Percentiles rank a stretch among this genome's conserved stretches.
phyloP scores from a whole-genome alignment of 2,113 vertebrate genomes.

The Dunckerocampus dactyliophorus region DNA sequence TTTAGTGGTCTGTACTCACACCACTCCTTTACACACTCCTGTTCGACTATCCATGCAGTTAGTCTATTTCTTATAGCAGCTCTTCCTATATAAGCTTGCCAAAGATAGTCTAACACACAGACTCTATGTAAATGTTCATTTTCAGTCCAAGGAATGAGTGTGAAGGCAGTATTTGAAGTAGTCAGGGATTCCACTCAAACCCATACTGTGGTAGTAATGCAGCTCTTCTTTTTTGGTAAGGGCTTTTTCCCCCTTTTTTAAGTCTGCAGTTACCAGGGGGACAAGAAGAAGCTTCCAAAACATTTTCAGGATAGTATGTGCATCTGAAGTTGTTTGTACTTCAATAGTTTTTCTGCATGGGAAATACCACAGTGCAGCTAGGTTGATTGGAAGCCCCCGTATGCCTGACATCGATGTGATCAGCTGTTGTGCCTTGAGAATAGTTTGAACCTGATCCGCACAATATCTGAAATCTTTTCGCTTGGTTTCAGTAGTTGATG shows the following conservation, averaged over 20 bases:
- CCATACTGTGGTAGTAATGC: conserved; percentile 55
- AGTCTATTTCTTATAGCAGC: conserved; percentile 78
- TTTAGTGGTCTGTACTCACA: conserved; percentile 36
- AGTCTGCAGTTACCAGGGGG: conserved; percentile 28
- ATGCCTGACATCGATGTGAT: conserved; percentile 89
- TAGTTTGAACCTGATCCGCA: conserved; percentile 90
- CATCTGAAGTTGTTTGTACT: conserved; percentile 44
- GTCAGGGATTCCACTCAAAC: conserved; percentile 53
- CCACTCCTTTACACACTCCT: conserved; percentile 45
- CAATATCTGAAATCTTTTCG: conserved; percentile 50
- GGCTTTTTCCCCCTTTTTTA: conserved; percentile 52
- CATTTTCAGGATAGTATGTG: conserved; percentile 34
- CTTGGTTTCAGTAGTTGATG: conserved; percentile 13
- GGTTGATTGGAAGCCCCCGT: conserved; percentile 63
- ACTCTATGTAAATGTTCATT: conserved; percentile 79
- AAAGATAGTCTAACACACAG: conserved; percentile 89
- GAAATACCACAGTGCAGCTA: conserved; percentile 43
- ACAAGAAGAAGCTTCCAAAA: conserved; percentile 43
- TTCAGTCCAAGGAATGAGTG: conserved; percentile 76
- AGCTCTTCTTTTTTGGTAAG: conserved; percentile 37
- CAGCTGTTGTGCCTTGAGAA: conserved; percentile 99
- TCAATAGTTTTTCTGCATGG: conserved; percentile 37
- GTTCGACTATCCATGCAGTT: conserved; percentile 49
- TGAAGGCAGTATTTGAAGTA: conserved; percentile 40
- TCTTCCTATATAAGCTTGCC: conserved; percentile 99